Evolutionary conservation across 2,797 vertebrate genomes (phyloP), one percentile per base, ranked within the genome.

Genomic region (Menidia menidia): DNA sequence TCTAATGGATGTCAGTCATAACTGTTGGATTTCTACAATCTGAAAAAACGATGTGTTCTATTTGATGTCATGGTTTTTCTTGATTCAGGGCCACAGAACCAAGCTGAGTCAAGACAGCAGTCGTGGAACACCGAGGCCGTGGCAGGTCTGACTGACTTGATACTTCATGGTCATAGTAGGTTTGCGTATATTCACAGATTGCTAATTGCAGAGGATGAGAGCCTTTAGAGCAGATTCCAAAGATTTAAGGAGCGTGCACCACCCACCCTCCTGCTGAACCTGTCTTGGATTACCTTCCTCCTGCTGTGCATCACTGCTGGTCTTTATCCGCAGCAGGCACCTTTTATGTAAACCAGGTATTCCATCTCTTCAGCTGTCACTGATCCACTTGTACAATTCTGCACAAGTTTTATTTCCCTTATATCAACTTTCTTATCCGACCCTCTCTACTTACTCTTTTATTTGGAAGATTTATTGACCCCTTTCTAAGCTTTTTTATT

Each of bases 311-410:
- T 87, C 80, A 91, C 85, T 84, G 84, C 83, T 10, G 78, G 25
- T 80, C 73, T 86, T 89, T 91, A 87, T 92, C 76, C 70, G 33
- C 77, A 76, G 19, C 69, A 78, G 86, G 84, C 86, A 80, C 75
- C 82, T 82, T 73, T 88, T 85, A 77, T 83, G 87, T 87, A 90
- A 80, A 84, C 77, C 71, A 83, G 81, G 78, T 88, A 77, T 82
- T 86, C 73, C 73, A 76, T 83, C 78, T 78, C 61, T 84, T 87
- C 71, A 75, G 73, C 75, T 80, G 73, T 77, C 83, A 81, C 81
- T 75, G 76, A 88, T 87, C 84, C 82, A 73, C 78, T 88, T 85
- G 80, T 71, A 81, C 80, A 88, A 84, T 70, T 64, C 64, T 56
- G 48, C 53, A 66, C 63, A 62, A 80, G 79, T 80, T 54, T 70